Evolutionary conservation across 1,140 invertebrate genomes (phyloP), one percentile per base, ranked within the genome.

Genomic region (Drosophila bifasciata): DNA sequence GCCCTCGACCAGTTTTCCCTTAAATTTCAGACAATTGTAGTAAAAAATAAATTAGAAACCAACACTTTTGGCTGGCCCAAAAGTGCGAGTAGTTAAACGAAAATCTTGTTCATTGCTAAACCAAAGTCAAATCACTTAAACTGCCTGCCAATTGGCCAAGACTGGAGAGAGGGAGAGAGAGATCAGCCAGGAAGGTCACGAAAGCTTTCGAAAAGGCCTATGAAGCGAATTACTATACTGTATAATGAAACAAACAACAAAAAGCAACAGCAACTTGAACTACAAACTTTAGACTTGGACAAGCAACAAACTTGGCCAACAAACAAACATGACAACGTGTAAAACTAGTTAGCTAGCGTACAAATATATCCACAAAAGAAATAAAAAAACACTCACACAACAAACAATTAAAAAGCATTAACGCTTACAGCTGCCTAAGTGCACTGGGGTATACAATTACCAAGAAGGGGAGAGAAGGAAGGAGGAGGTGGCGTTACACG

Each of bases 271-370:
- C 59, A 78, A 81, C 81, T 88, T 86, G 69, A 88, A 86, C 81
- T 88, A 88, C 73, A 88, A 85, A 86, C 83, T 86, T 81, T 81
- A 88, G 74, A 88, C 83, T 75, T 74, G 69, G 73, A 69, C 70
- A 64, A 69, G 62, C 74, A 53, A 53, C 62, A 36, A 13, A 36
- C 32, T 36, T 36, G 32, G 32, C 32, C 32, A 36, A 36, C 32
- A 61, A 56, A 15, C 46, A 50, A 73, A 59, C 68, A 79, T 52
- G 70, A 79, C 71, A 83, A 75, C 60, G 77, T 77, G 77, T 80
- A 86, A 86, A 86, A 81, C 81, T 85, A 88, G 81, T 86, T 85
- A 81, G 83, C 62, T 50, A 48, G 58, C 72, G 61, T 63, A n/a
- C n/a, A 67, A 74, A 62, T 74, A 61, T 66, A 66, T 62, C 40